Conservation (phyloP, 2,113 vertebrate species). For the Cranoglanis bouderius region DNA sequence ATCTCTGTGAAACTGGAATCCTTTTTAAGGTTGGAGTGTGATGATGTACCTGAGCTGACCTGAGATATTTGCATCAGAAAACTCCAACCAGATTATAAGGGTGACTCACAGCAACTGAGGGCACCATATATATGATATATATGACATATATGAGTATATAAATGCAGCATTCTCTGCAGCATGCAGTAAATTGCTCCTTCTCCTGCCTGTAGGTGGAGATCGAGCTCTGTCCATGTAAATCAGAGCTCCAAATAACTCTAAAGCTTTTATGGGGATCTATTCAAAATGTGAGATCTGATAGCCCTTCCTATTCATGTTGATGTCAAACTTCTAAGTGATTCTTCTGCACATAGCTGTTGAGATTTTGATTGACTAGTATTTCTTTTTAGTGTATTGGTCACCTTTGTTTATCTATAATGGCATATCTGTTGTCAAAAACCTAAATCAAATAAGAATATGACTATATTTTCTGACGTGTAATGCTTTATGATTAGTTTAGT, state of each 20-base stretch:
- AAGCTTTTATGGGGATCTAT: constrained; percentile 46
- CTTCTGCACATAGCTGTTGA: background rate
- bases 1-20: background rate
- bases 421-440: background rate
- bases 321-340: background rate
- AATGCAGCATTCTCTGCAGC: constrained; percentile 10
- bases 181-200: constrained; percentile 46
- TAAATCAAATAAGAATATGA: background rate
- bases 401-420: background rate
- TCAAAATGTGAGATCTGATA: constrained; percentile 58
- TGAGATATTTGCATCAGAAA: too few relatives aligned
- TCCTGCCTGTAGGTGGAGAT: constrained; percentile 78
- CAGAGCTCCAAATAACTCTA: constrained; percentile 25
- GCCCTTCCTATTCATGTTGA: constrained; percentile 42
- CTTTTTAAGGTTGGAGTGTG: background rate
- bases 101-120: too few relatives aligned
- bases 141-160: background rate
- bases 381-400: background rate
- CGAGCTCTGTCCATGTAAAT: constrained; percentile 62
- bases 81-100: too few relatives aligned
- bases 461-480: background rate
- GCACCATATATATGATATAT: too few relatives aligned
- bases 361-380: background rate
- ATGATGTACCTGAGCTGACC: background rate
- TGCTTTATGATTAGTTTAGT: background rate